A percentile compares a stretch with the other conserved stretches of the same genome.
phyloP scores from a whole-genome alignment of 2,888 invertebrate genomes.

The Mylabris sibirica region DNA sequence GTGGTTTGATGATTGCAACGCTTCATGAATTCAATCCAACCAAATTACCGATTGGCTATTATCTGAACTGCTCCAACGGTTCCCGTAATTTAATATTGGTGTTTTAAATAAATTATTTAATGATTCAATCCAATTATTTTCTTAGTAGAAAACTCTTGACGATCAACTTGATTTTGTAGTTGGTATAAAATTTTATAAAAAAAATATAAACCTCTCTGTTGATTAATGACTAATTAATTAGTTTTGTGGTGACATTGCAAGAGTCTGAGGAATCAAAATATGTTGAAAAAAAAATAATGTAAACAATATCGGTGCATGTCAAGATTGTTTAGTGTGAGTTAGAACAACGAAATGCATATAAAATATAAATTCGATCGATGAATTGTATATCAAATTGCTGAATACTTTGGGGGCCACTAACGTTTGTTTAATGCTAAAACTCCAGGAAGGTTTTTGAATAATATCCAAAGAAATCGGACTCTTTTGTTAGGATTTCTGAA shows the following conservation, averaged over 20 bases:
- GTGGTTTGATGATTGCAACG: conserved; percentile 35
- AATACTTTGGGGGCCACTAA: background rate
- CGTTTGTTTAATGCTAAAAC: too few species aligned
- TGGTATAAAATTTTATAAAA: background rate
- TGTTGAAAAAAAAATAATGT: background rate
- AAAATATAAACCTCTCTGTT: background rate
- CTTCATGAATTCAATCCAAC: conserved; percentile 18
- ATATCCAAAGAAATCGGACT: too few species aligned
- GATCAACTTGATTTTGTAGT: background rate
- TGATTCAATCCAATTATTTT: conserved; percentile 10
- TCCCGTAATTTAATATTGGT: conserved; percentile 17
- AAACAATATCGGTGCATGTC: too few species aligned
- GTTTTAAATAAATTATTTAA: conserved; percentile 30
- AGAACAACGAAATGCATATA: background rate
- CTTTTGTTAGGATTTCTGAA: too few species aligned
- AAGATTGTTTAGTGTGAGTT: background rate
- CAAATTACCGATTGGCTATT: conserved; percentile 28
- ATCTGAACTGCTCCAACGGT: conserved; percentile 31
- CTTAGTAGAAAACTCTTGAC: background rate
- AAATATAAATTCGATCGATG: background rate
- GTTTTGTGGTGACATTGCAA: too few species aligned
- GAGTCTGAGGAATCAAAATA: background rate
- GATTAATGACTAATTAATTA: background rate
- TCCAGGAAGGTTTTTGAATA: too few species aligned
- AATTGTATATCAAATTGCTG: background rate